phyloP scores from a whole-genome alignment of 2,888 invertebrate genomes.

The Pachycephus smyrnensis region DNA sequence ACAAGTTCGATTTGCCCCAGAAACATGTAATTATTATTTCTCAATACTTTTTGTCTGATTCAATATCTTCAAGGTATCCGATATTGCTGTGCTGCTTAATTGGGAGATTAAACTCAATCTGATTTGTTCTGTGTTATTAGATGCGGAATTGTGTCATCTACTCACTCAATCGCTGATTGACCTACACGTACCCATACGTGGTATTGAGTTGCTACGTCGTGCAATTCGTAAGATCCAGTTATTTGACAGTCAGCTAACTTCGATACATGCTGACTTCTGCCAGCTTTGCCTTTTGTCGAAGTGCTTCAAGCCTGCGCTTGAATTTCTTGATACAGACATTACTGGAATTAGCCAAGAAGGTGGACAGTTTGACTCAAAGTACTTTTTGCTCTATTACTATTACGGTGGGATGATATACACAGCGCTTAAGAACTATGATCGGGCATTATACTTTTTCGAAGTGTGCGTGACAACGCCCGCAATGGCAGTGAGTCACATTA shows the following conservation, averaged over 20 bases:
- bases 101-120: neutral
- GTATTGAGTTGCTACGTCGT: conserved; percentile 83
- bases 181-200: conserved; percentile 82
- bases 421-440: conserved; percentile 90
- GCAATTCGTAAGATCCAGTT: conserved; percentile 91
- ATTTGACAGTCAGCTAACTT: conserved; percentile 90
- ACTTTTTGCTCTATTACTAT: conserved; percentile 94
- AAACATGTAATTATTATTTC: conserved; percentile 76
- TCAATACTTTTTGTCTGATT: conserved; percentile 2
- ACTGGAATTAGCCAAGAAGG: conserved; percentile 92
- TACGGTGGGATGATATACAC: conserved; percentile 99
- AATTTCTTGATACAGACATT: conserved; percentile 90
- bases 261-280: conserved; percentile 93
- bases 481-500: conserved; percentile 93
- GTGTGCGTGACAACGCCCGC: conserved; percentile 96
- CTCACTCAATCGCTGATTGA: conserved; percentile 84
- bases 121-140: conserved; percentile 68
- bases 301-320: conserved; percentile 91
- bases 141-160: conserved; percentile 89
- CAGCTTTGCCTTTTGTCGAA: conserved; percentile 92
- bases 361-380: conserved; percentile 86
- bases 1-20: conserved; percentile 88
- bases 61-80: conserved; percentile 1
- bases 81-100: conserved; percentile 11
- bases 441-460: conserved; percentile 95